Percentiles rank a stretch among this genome's conserved stretches.
phyloP scores from a whole-genome alignment of 1,140 invertebrate genomes.

The Oryctes rhinoceros region DNA sequence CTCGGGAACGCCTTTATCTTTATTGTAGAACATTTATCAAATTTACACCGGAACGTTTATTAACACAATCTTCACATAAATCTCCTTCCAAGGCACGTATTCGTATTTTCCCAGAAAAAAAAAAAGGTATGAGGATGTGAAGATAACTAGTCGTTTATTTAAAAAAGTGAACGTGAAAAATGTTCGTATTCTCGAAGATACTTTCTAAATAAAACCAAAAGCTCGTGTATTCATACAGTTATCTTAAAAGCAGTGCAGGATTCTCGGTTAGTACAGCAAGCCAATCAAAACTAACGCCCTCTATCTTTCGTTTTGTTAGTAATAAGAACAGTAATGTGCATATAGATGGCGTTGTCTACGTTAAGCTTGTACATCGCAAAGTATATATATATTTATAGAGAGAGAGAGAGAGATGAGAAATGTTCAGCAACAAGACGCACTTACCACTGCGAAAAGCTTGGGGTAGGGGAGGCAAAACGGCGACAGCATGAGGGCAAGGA shows the following conservation, averaged over 20 bases:
- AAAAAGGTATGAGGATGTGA: not conserved
- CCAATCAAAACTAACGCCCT: not conserved
- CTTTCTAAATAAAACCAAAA: slow-evolving; percentile 35
- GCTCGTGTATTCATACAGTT: not conserved
- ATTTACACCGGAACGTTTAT: too few species aligned
- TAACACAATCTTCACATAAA: not conserved
- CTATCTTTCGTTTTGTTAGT: not conserved
- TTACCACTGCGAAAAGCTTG: slow-evolving; percentile 61
- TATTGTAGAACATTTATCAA: too few species aligned
- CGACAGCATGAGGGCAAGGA: slow-evolving; percentile 72
- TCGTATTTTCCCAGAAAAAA: not conserved
- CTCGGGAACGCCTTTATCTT: too few species aligned
- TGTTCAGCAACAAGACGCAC: slow-evolving; percentile 45
- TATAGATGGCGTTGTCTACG: too few species aligned
- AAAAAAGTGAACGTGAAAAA: not conserved
- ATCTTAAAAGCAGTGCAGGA: slow-evolving; percentile 28
- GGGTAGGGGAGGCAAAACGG: slow-evolving; percentile 71
- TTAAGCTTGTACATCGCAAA: too few species aligned
- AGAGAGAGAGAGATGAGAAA: not conserved
- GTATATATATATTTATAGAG: too few species aligned
- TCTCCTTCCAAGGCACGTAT: not conserved
- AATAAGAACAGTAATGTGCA: not conserved
- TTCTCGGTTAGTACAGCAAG: not conserved
- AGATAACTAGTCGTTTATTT: not conserved
- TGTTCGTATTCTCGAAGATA: too few species aligned